Evolutionary conservation across 2,888 invertebrate species (phyloP), one percentile per base, ranked within the genome.

Genomic region (Noctuana brunneofusca): DNA sequence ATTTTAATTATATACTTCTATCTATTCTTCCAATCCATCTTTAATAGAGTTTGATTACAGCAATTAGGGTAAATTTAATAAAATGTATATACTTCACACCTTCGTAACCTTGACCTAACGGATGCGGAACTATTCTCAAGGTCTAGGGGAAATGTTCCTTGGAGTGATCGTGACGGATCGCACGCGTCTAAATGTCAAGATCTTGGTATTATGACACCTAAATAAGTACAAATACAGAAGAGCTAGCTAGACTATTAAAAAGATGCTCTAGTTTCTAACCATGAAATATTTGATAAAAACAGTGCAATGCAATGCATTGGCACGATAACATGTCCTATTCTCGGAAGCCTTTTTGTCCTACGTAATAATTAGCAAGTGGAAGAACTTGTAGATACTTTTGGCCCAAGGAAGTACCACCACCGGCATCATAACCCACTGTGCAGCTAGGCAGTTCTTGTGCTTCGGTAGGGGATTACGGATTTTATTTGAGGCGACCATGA

Each of bases 121-220:
- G 81, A 83, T 81, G 77, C 79, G 87, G 87, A 86, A 86, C 71
- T 73, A 59, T 63, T 69, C 53, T 68, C 76, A 84, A 84, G 81
- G 82, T 73, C 76, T 66, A 68, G 74, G 81, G 76, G 84, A 86
- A 87, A 87, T 80, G 81, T 75, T 73, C 67, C 65, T 67, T 57
- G 65, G 65, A 35, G 64, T 71, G 74, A 69, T 79, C 79, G 79
- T 80, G 80, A 81, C 74, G 43, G 48, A 46, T 60, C 70, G 77
- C 79, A 75, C 75, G 79, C 75, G 72, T 58, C 71, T 66, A 75
- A 87, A 87, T 88, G 87, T 86, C 86, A 87, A 84, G 82, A 83
- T 71, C 75, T 79, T 71, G 67, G 78, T 72, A 74, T 78, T 73
- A 76, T 67, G 63, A 53, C 46, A 54, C 49, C 48, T 66, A 64